Conservation (phyloP, 2,888 invertebrate species). For the Andrena bucephala region DNA sequence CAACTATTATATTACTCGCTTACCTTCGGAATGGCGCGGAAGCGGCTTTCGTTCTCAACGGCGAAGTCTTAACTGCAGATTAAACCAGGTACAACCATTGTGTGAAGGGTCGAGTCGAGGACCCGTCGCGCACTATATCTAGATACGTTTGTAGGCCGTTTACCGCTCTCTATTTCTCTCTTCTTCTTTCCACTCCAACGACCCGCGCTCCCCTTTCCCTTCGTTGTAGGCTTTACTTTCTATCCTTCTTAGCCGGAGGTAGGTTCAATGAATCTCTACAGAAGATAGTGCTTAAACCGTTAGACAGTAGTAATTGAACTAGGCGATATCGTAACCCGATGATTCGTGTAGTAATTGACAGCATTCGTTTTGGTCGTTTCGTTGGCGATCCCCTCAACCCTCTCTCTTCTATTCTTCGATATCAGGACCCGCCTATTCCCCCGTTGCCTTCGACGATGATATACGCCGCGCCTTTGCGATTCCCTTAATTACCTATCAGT, state of each 20-base stretch:
- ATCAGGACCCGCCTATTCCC: not conserved
- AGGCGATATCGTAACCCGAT: constrained; percentile 75
- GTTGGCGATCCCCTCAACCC: constrained; percentile 13
- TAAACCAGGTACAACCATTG: constrained; percentile 72
- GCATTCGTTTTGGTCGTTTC: constrained; percentile 72
- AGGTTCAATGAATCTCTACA: constrained; percentile 56
- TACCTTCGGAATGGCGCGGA: constrained; percentile 59
- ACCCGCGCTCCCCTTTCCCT: constrained; percentile 12
- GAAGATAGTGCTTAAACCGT: constrained; percentile 65
- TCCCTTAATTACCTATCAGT: constrained; percentile 18
- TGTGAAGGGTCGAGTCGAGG: constrained; percentile 40
- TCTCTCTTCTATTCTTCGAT: constrained; percentile 16
- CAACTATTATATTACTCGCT: constrained; percentile 46
- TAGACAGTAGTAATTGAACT: constrained; percentile 72
- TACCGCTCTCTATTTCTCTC: constrained; percentile 33
- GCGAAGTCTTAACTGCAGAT: constrained; percentile 64
- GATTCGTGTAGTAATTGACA: constrained; percentile 81
- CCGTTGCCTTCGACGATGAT: constrained; percentile 17
- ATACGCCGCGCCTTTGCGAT: constrained; percentile 39
- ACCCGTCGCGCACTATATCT: constrained; percentile 49
- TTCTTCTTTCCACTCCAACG: not conserved
- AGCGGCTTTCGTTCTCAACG: constrained; percentile 45
- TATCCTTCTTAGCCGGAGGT: constrained; percentile 57
- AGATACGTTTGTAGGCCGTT: constrained; percentile 72
- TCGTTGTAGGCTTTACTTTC: constrained; percentile 42